Evolutionary conservation across 2,113 vertebrate genomes (phyloP).

Genomic region (Otolemur garnettii): DNA sequence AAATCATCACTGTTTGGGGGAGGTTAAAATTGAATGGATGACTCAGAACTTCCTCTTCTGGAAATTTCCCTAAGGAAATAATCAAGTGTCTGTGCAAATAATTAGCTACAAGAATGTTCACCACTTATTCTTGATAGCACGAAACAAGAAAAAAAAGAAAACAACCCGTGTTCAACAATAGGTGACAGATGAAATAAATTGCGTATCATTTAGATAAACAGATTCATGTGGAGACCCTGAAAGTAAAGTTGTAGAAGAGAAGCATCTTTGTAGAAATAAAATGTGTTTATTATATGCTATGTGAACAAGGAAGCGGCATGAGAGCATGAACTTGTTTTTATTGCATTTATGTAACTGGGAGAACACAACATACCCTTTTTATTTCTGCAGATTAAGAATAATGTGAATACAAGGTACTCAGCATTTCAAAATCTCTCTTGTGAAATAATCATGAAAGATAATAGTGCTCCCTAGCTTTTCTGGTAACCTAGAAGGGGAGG

Average conservation of each 20-base stretch:
- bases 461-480: background rate
- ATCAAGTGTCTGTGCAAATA: background rate
- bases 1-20: background rate
- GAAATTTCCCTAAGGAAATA: slow-evolving; percentile 5
- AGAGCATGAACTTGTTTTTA: background rate
- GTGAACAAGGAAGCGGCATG: background rate
- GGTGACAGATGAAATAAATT: background rate
- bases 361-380: background rate
- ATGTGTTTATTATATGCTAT: background rate
- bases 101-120: background rate
- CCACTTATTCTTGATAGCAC: background rate
- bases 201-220: background rate
- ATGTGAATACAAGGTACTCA: background rate
- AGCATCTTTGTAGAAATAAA: background rate
- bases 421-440: background rate
- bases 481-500: background rate
- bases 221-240: background rate
- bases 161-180: background rate
- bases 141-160: background rate
- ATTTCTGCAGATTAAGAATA: background rate
- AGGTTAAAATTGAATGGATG: background rate
- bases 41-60: background rate
- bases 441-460: background rate
- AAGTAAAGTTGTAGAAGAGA: background rate
- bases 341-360: background rate